Evolutionary conservation across 2,888 invertebrate species (phyloP).

Genomic region (Drosophila glabriapex): DNA sequence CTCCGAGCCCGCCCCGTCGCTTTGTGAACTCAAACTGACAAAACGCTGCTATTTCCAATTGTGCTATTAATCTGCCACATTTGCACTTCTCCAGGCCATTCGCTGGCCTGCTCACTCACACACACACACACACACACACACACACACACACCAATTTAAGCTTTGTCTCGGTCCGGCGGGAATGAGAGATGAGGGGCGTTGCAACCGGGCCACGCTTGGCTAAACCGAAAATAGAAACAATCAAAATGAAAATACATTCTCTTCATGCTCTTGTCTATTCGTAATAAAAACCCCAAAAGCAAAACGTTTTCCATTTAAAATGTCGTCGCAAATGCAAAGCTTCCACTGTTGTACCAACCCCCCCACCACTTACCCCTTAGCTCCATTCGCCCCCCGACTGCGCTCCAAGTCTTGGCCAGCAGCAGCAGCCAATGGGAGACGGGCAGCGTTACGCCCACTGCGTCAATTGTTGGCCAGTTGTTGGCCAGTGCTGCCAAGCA

Average conservation of each 20-base stretch:
- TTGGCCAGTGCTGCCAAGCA: slow-evolving; percentile 78
- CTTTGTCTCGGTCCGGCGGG: slow-evolving; percentile 8
- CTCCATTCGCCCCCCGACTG: background rate
- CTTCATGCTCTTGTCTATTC: slow-evolving; percentile 63
- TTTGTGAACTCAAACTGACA: slow-evolving; percentile 76
- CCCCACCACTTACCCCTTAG: background rate
- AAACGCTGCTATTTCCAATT: slow-evolving; percentile 81
- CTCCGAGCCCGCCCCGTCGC: slow-evolving; percentile 29
- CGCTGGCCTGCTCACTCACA: slow-evolving; percentile 30
- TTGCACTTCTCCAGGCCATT: slow-evolving; percentile 75
- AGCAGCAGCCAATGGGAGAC: slow-evolving; percentile 57
- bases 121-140: slow-evolving; percentile 1
- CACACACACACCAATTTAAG: slow-evolving; percentile 11
- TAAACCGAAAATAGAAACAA: slow-evolving; percentile 78
- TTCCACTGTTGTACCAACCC: background rate
- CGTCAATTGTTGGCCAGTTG: slow-evolving; percentile 60
- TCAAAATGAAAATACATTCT: slow-evolving; percentile 80
- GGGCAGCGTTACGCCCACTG: slow-evolving; percentile 63
- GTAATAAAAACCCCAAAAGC: slow-evolving; percentile 83
- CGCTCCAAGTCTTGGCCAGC: background rate
- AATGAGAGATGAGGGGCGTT: slow-evolving; percentile 21
- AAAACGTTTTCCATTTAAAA: slow-evolving; percentile 84
- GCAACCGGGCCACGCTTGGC: slow-evolving; percentile 41
- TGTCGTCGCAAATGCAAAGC: slow-evolving; percentile 77
- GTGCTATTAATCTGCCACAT: slow-evolving; percentile 85